These are phyloP conservation scores for Tachycineta bicolor DNA, from an alignment of 2,113 vertebrate genomes.

Conservation along the genomic window DNA sequence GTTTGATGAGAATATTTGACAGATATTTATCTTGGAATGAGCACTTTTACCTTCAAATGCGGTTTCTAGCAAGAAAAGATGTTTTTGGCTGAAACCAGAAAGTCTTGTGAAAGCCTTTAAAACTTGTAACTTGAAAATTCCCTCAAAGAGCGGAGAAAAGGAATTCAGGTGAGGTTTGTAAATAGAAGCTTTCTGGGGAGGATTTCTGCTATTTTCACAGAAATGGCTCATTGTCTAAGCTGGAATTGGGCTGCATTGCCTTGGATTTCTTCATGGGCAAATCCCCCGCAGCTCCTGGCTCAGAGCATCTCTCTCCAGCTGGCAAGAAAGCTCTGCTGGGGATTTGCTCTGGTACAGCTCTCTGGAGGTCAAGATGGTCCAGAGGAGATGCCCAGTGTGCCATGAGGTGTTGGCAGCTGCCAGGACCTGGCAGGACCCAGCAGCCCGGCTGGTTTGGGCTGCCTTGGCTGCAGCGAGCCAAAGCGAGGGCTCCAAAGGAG, in stretches of 20 bases:
- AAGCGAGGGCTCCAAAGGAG: background rate
- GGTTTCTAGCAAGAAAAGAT: background rate
- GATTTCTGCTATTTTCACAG: background rate
- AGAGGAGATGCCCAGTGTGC: background rate
- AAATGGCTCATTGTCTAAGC: background rate
- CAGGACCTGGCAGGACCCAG: background rate
- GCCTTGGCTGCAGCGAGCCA: background rate
- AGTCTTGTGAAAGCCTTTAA: background rate
- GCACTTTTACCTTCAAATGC: background rate
- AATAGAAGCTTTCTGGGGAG: background rate
- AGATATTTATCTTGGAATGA: background rate
- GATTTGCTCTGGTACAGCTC: background rate
- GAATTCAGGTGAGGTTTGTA: background rate
- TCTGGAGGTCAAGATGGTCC: background rate
- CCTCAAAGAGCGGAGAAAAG: background rate
- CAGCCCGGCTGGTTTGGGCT: background rate
- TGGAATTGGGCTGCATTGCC: background rate
- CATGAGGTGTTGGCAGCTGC: background rate
- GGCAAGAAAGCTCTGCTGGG: background rate
- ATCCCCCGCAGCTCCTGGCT: background rate
- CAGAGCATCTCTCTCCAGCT: background rate
- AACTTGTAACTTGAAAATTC: background rate
- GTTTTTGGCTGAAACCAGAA: background rate
- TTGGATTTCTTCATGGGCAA: background rate
- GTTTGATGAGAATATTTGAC: background rate